phyloP scores from a whole-genome alignment of 2,113 vertebrate species.

The Coracopsis vasa region DNA sequence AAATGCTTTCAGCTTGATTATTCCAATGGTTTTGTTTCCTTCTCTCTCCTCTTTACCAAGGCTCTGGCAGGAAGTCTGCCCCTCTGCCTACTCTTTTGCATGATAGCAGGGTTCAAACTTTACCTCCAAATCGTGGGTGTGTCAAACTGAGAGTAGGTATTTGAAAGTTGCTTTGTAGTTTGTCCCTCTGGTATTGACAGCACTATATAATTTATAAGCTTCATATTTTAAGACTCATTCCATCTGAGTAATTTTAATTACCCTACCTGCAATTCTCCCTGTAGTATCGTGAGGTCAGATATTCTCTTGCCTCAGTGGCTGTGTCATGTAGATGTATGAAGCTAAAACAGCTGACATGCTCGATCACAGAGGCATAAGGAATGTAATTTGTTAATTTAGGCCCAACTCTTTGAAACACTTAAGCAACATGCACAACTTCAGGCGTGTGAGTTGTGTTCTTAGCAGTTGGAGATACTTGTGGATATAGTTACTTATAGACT shows the following conservation, averaged over 20 bases:
- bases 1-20: background rate
- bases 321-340: background rate
- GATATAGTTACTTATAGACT: background rate
- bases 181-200: background rate
- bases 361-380: background rate
- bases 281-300: background rate
- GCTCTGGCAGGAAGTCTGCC: background rate
- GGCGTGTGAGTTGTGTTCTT: background rate
- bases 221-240: slow-evolving; percentile 37
- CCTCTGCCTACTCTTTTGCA: background rate
- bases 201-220: slow-evolving; percentile 37
- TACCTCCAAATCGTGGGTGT: background rate
- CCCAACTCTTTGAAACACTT: background rate
- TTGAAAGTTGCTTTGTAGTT: background rate
- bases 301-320: background rate
- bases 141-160: background rate
- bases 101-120: background rate
- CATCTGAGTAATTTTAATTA: slow-evolving; percentile 14
- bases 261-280: background rate
- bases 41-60: background rate
- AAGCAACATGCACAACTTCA: background rate
- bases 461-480: background rate
- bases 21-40: background rate
- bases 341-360: background rate
- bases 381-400: slow-evolving; percentile 11